Percentiles rank a stretch among this genome's conserved stretches.
These are phyloP conservation scores for Isaurus tuberculatus DNA, from an alignment of 92 coral and sea anemone species.

Conservation along the genomic window DNA sequence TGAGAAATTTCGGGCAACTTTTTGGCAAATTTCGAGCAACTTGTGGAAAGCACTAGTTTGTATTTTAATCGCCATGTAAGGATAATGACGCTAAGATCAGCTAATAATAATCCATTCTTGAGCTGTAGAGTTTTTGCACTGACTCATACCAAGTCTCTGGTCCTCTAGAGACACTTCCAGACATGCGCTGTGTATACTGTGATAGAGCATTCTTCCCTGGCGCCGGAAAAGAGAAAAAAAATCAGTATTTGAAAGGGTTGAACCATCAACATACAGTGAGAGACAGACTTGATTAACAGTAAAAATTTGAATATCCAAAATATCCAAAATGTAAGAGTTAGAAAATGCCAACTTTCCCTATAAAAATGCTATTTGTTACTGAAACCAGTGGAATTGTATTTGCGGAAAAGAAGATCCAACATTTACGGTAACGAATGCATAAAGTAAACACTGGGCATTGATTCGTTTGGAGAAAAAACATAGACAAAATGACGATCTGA, in stretches of 20 bases:
- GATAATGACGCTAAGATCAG: not conserved
- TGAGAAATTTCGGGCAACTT: no score
- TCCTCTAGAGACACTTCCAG: constrained; percentile 52
- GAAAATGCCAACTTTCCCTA: no score
- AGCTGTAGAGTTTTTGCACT: constrained; percentile 54
- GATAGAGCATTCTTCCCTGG: constrained; percentile 68
- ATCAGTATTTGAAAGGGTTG: not conserved
- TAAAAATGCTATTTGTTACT: no score
- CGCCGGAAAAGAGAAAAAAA: not conserved
- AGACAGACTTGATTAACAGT: not conserved
- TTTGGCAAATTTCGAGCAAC: no score
- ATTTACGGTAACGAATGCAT: no score
- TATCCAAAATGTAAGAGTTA: not conserved
- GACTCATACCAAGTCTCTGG: constrained; percentile 52
- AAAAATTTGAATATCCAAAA: not conserved
- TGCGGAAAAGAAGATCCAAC: no score
- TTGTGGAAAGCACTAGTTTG: no score
- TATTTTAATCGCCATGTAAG: not conserved
- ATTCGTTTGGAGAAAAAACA: no score
- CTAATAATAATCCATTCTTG: constrained; percentile 77
- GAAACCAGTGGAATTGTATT: no score
- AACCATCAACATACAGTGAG: not conserved
- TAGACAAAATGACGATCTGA: no score
- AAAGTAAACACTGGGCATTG: no score
- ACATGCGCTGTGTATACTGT: constrained; percentile 53